Base-by-base conservation (phyloP, 2,888 invertebrate species). In the Scaptomyza reducta region DNA sequence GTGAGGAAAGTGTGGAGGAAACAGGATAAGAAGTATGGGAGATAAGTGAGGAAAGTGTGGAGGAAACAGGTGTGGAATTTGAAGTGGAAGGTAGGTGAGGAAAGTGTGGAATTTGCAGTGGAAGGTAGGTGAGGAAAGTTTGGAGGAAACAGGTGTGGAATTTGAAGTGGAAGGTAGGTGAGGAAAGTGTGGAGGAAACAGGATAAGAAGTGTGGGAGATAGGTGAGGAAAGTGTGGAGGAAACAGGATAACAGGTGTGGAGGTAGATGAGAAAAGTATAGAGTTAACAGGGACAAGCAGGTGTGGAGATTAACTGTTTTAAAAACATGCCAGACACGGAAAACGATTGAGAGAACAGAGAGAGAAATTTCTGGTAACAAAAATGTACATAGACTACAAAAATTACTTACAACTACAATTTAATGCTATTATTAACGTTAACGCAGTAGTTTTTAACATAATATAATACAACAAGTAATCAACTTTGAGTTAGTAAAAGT, bases 371-470 rank as follows among this genome's bases (percentile, higher is more conserved):
- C 16, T 27, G 27, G 40, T 7, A 29, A 33, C 27, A 51, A 46
- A 46, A 63, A 47, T 47, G 50, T 45, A 60, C 75, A 59, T 27
- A 51, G 38, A n/a, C 51, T 10, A 40, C 27, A 38, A 16, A 38
- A 16, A 59, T 58, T 58, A 68, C 50, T 74, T 72, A 74, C n/a
- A 69, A 9, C 9, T 61, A 38, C 38, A 55, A 1, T 2, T 41
- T 56, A 29, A 46, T 33, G n/a, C n/a, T n/a, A 44, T 9, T 6
- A 29, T 51, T 29, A 33, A 57, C n/a, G 38, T 42, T 41, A 42
- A 69, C 13, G 45, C 59, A 47, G 18, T 16, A 29, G 18, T 59
- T 14, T 13, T 10, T 10, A 31, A 7, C 0, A 51, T 25, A 27
- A 47, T 1, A 3, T 31, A 40, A 54, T 1, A 1, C 22, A 35